Evolutionary conservation across 2,888 invertebrate species (phyloP), one percentile per base, ranked within the genome.

Genomic region (Scotopteryx bipunctaria): DNA sequence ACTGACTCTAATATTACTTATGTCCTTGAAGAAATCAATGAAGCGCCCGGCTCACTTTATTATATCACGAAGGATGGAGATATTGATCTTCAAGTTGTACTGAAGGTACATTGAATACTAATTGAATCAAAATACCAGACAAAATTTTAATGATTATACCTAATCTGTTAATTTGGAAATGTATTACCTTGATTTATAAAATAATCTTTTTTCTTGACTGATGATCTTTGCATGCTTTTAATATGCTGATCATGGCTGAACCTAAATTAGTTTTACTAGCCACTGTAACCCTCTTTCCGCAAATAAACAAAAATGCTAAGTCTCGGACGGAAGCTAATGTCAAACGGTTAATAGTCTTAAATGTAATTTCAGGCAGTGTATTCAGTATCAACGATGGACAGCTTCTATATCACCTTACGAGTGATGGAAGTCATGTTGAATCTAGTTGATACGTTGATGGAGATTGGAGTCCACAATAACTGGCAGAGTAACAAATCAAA

Each of bases 21-120:
- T 72, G 93, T 94, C 0, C 94, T 94, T 1, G 96, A 97, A 61
- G 98, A 98, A 72, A 93, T 96, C 53, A 94, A 95, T 0, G 97
- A 98, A 84, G 97, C 97, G 0, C 94, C 96, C 0, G 98, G 97
- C 0, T 95, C 99, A 0, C 91, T 94, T 13, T 94, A 95, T 76
- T 99, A 98, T 74, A 98, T 99, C 51, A 98, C 98, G 17, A 95
- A 95, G 68, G 98, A 98, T 66, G 99, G 99, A 0, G 96, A 98
- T 73, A 94, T 99, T 50, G 97, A 98, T 80, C 94, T 97, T 63
- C 95, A 95, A 89, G 96, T 98, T 8, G 94, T 98, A 1, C 81
- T 96, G 5, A 95, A 95, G 92, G 96, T 95, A 83, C n/a, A n/a
- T n/a, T n/a, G n/a, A n/a, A n/a, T n/a, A n/a, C n/a, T n/a, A n/a